Conservation (phyloP, 2,797 vertebrate genomes). For the Sternarchorhynchus goeldii region DNA sequence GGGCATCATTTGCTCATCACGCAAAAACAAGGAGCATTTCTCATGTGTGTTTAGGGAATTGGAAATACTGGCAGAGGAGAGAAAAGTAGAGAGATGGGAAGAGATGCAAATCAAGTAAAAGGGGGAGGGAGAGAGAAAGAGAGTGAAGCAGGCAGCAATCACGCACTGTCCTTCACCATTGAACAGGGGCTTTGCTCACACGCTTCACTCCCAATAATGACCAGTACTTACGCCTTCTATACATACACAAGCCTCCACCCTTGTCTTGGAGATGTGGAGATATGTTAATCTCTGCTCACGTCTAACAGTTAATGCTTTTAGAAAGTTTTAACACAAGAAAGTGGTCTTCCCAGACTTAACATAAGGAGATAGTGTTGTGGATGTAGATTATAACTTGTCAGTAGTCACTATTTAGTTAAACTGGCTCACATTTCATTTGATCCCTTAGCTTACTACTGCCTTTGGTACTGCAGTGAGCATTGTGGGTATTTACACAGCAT, state of each 20-base stretch:
- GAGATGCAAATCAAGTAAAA: background rate
- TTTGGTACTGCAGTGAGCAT: too few species aligned
- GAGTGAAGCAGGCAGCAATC: background rate
- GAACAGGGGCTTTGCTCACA: background rate
- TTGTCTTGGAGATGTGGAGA: background rate
- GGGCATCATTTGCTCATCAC: background rate
- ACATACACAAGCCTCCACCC: background rate
- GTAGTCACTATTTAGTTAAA: too few species aligned
- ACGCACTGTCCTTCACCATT: background rate
- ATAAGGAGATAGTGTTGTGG: too few species aligned
- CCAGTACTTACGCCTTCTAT: background rate
- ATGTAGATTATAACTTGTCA: too few species aligned
- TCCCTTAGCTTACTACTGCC: too few species aligned
- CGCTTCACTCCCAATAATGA: background rate
- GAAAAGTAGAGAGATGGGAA: background rate
- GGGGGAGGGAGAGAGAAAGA: background rate
- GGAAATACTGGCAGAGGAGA: background rate
- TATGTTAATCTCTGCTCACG: background rate
- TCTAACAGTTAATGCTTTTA: background rate
- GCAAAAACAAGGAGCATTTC: background rate
- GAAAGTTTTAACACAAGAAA: conserved; percentile 1
- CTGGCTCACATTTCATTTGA: too few species aligned
- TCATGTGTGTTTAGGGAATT: conserved; percentile 8
- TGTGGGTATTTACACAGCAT: too few species aligned
- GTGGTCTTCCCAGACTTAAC: too few species aligned